These are phyloP conservation scores for Agrotis clavis DNA, from an alignment of 2,888 invertebrate genomes.

Conservation along the genomic window DNA sequence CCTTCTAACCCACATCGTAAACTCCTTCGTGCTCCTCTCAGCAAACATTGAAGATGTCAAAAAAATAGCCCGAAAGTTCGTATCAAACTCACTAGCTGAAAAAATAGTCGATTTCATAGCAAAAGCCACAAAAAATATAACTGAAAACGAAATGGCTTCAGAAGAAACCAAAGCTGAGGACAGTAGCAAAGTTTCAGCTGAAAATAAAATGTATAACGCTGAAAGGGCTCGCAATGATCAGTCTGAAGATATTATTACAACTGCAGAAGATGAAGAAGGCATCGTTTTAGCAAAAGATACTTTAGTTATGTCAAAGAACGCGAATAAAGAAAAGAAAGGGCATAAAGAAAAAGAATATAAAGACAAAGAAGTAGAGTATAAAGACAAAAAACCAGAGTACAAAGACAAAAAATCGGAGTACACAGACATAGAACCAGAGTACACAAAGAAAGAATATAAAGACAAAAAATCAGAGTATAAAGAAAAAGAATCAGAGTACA, in stretches of 20 bases:
- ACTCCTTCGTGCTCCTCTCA: constrained; percentile 75
- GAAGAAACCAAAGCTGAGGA: constrained; percentile 54
- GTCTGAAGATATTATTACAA: too few species aligned
- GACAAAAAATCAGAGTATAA: too few species aligned
- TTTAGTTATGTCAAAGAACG: accelerated
- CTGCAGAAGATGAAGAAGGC: neutral
- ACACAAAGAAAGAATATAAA: too few species aligned
- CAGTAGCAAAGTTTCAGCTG: constrained; percentile 27
- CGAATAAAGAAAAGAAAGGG: neutral
- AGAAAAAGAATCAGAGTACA: too few species aligned
- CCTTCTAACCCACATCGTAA: constrained; percentile 59
- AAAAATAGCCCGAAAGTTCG: constrained; percentile 77
- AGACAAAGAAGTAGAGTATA: too few species aligned
- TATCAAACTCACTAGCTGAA: constrained; percentile 74
- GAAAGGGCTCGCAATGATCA: neutral
- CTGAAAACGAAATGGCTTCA: constrained; percentile 34
- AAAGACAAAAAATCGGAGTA: too few species aligned
- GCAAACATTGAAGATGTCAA: constrained; percentile 81
- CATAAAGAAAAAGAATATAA: neutral
- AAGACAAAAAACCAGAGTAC: too few species aligned
- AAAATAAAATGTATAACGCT: constrained; percentile 23
- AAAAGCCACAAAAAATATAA: constrained; percentile 52
- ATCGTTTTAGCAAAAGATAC: neutral
- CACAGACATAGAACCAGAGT: too few species aligned
- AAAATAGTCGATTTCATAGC: constrained; percentile 72